phyloP scores from a whole-genome alignment of 2,797 vertebrate genomes.

The Erpetoichthys calabaricus region DNA sequence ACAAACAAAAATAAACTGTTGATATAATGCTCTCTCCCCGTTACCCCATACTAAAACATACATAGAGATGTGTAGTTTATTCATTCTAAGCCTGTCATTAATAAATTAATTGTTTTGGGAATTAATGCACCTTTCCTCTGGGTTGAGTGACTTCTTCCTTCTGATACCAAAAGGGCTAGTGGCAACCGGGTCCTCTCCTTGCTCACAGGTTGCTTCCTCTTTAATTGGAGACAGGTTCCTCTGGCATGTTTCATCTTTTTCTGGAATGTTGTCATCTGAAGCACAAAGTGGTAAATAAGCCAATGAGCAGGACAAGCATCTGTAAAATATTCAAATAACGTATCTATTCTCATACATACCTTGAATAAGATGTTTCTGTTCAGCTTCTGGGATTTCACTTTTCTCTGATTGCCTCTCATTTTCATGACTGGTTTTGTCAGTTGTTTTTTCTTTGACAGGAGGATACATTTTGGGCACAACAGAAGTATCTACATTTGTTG shows the following conservation, averaged over 20 bases:
- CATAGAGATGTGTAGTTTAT: no score
- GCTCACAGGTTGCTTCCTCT: constrained; percentile 21
- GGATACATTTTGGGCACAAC: no score
- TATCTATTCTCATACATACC: no score
- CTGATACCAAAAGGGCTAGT: constrained; percentile 21
- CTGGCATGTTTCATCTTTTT: constrained; percentile 14
- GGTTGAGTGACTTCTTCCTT: constrained; percentile 12
- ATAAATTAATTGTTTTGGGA: no score
- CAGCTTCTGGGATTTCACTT: not conserved
- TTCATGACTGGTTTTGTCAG: not conserved
- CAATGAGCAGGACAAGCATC: no score
- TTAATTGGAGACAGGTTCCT: constrained; percentile 22
- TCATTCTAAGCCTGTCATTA: no score
- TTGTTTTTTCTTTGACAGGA: not conserved
- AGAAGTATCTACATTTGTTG: no score
- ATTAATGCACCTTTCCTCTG: constrained; percentile 33
- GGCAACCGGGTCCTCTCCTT: constrained; percentile 8
- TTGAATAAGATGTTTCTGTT: no score
- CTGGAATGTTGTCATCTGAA: constrained; percentile 17
- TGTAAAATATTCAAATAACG: no score
- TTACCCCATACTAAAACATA: no score
- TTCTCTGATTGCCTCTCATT: not conserved
- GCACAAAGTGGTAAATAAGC: not conserved
- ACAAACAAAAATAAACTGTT: no score
- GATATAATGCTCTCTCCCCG: no score